Evolutionary conservation across 1,140 invertebrate species (phyloP), one percentile per base, ranked within the genome.

Genomic region (Camponotus vicinus): DNA sequence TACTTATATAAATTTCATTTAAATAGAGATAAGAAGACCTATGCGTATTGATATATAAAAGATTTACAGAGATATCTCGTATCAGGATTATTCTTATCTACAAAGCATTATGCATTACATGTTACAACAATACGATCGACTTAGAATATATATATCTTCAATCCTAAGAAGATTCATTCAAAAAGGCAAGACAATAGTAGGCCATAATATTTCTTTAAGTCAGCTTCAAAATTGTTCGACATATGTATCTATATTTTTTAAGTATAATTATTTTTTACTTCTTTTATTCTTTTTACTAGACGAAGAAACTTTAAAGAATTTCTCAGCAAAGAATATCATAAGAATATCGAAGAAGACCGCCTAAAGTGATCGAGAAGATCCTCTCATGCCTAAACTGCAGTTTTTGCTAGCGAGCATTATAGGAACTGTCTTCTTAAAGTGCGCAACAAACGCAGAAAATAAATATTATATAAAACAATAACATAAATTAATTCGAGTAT

Each of bases 391-490:
- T 9, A n/a, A 83, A 61, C 42, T 83, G 18, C 55, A 69, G 40
- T 49, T 73, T 73, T 83, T 37, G 34, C 0, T 5, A 21, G 55
- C 45, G 8, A 64, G 61, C 18, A 64, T 0, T 85, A 66, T 45
- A 77, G 71, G 71, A 77, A 85, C 63, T 85, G 27, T 85, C 5
- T 45, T 42, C 59, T 66, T 42, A 78, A 85, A 66, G 34, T 57
- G 73, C 32, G 11, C 70, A 49, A 52, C 15, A 52, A 71, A 80
- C 61, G 70, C 59, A 34, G 21, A 61, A 75, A 90, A 90, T 90
- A 90, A 90, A 90, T 90, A 90, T 88, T 90, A 90, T 88, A 90
- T 90, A 90, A 66, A 61, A n/a, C 73, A 21, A 15, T 87, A 88
- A 82, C 37, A 82, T 21, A 77, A 40, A 27, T 87, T 76, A 66